phyloP scores from a whole-genome alignment of 1,140 invertebrate genomes.

The Aradophagus sp. region DNA sequence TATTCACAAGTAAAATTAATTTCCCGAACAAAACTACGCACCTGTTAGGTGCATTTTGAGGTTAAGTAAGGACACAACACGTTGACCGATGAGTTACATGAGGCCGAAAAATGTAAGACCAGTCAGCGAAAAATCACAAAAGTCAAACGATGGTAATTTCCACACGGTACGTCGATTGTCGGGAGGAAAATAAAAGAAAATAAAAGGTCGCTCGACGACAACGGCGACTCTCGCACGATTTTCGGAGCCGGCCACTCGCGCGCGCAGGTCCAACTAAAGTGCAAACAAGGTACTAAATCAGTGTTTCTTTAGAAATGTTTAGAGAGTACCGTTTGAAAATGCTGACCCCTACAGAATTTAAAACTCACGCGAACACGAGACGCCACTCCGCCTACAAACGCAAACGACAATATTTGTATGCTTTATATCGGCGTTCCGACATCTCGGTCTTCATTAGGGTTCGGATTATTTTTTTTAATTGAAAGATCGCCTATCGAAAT shows the following conservation, averaged over 20 bases:
- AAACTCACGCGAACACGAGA: conserved; percentile 29
- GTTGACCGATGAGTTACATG: too few species aligned
- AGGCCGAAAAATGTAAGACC: too few species aligned
- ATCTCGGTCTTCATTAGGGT: conserved; percentile 7
- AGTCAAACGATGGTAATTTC: too few species aligned
- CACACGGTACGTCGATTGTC: too few species aligned
- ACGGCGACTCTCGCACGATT: conserved; percentile 1
- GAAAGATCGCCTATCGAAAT: too few species aligned
- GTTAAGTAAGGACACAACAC: background rate
- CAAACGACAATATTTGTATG: conserved; percentile 28
- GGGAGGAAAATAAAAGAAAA: conserved; percentile 1
- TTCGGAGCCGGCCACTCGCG: background rate
- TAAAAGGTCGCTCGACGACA: background rate
- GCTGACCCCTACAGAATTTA: conserved; percentile 36
- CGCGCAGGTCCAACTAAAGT: conserved; percentile 20
- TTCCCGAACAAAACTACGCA: too few species aligned
- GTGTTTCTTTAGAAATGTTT: conserved; percentile 39
- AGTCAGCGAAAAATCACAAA: too few species aligned
- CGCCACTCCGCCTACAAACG: conserved; percentile 20
- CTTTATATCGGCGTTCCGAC: conserved; percentile 6
- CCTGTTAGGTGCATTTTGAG: conserved; percentile 8
- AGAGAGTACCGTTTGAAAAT: conserved; percentile 36
- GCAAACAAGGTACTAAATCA: conserved; percentile 40
- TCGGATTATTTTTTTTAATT: too few species aligned
- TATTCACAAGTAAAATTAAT: too few species aligned